These are phyloP conservation scores for Drosophila greeni DNA, from an alignment of 2,888 invertebrate genomes.

Conservation along the genomic window DNA sequence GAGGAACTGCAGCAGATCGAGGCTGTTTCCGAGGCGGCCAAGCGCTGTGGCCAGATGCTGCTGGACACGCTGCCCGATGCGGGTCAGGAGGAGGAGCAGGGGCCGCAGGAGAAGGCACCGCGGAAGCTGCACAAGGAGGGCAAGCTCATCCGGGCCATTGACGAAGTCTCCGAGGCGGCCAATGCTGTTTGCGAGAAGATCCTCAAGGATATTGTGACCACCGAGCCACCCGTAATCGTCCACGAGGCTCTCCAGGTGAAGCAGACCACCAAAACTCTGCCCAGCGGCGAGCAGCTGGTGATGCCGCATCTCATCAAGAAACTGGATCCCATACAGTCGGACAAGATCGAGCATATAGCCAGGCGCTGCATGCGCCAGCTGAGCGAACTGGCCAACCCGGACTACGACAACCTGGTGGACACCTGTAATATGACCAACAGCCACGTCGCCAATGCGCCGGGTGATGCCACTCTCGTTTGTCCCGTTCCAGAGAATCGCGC, in stretches of 20 bases:
- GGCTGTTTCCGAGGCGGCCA: constrained; percentile 79
- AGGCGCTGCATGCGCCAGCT: constrained; percentile 79
- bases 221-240: constrained; percentile 74
- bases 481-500: constrained; percentile 72
- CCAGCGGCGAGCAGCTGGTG: constrained; percentile 54
- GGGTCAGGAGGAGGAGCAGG: constrained; percentile 28
- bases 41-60: constrained; percentile 80
- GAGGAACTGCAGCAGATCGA: constrained; percentile 78
- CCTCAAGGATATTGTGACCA: constrained; percentile 76
- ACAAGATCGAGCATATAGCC: constrained; percentile 80
- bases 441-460: constrained; percentile 24
- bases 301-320: constrained; percentile 79
- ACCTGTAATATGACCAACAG: constrained; percentile 58
- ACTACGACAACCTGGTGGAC: constrained; percentile 79
- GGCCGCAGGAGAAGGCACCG: constrained; percentile 21
- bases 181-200: constrained; percentile 77
- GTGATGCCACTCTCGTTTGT: constrained; percentile 73
- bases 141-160: constrained; percentile 76
- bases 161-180: constrained; percentile 77
- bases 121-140: constrained; percentile 75
- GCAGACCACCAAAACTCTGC: constrained; percentile 42
- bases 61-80: constrained; percentile 77
- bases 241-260: constrained; percentile 73
- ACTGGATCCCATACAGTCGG: constrained; percentile 80
- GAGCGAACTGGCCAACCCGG: constrained; percentile 76